A percentile compares a stretch with the other conserved stretches of the same genome.
Conservation (phyloP, 2,113 vertebrate genomes). For the Apteryx mantelli region DNA sequence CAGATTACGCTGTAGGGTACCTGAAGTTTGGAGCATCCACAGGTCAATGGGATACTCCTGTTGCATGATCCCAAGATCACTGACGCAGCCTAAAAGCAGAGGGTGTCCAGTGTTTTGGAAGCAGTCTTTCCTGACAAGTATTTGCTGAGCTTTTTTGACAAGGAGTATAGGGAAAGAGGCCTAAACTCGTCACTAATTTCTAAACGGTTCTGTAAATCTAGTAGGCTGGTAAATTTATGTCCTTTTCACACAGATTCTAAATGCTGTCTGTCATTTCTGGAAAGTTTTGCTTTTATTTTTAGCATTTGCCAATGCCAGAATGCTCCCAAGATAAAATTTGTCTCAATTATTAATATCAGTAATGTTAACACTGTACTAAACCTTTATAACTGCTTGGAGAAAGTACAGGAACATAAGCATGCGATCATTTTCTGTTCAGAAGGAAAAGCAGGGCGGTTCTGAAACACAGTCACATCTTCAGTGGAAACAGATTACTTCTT, state of each 20-base stretch:
- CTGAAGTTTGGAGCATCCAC: not conserved
- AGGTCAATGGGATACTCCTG: accelerated
- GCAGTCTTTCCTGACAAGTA: accelerated
- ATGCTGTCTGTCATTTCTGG: not conserved
- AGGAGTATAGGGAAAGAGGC: accelerated
- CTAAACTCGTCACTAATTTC: not conserved
- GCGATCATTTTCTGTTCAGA: not conserved
- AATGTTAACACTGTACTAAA: not conserved
- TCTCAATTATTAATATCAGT: not conserved
- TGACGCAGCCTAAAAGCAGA: not conserved
- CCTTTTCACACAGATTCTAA: not conserved
- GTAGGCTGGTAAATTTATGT: not conserved
- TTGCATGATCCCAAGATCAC: not conserved
- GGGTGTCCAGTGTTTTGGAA: not conserved
- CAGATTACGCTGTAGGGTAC: not conserved
- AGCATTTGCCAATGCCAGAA: not conserved
- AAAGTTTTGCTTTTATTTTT: not conserved
- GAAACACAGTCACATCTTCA: not conserved
- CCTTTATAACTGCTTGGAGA: not conserved
- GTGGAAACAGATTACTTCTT: not conserved
- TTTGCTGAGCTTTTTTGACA: not conserved
- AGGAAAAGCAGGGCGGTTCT: not conserved
- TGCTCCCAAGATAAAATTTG: not conserved
- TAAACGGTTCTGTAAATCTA: not conserved
- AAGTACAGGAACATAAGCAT: not conserved